Percentiles rank a stretch among this genome's conserved stretches.
Conservation (phyloP, 2,113 vertebrate species). For the Mastomys coucha region DNA sequence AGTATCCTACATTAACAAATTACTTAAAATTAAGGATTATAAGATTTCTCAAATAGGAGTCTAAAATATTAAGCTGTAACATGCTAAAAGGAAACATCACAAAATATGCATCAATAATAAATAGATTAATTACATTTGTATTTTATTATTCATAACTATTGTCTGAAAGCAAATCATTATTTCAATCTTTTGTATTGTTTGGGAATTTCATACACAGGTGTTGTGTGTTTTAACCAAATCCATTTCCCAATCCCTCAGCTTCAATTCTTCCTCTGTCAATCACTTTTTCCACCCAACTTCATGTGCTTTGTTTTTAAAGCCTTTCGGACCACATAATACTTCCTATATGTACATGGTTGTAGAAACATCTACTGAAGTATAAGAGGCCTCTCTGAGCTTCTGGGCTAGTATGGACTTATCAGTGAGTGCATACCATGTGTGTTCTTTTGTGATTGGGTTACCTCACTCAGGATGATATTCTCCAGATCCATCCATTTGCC, state of each 20-base stretch:
- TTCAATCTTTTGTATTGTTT: neutral
- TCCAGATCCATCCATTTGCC: too few relatives aligned
- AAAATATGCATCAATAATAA: slow-evolving; percentile 5
- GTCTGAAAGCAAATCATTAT: neutral
- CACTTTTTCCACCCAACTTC: neutral
- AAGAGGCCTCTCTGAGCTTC: neutral
- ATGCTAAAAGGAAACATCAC: neutral
- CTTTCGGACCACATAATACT: neutral
- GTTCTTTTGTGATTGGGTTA: too few relatives aligned
- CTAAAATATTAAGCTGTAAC: slow-evolving; percentile 44
- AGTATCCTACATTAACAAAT: slow-evolving; percentile 12
- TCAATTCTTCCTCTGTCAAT: too few relatives aligned
- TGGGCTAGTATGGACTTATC: too few relatives aligned
- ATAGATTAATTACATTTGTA: neutral
- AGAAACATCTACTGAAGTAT: neutral
- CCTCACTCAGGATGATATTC: too few relatives aligned
- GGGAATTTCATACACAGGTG: neutral
- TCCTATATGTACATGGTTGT: neutral
- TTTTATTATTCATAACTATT: slow-evolving; percentile 4
- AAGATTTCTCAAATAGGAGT: slow-evolving; percentile 31
- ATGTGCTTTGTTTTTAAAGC: neutral
- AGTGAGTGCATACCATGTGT: too few relatives aligned
- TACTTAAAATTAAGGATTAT: slow-evolving; percentile 47
- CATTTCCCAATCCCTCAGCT: neutral
- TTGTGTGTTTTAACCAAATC: neutral